Conservation (phyloP, 2,113 vertebrate genomes). For the zebrafish (Danio rerio) region GRCz12tu NC_133196.1:31211501-31212000, state of each 20-base stretch:
- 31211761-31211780: conserved; percentile 4
- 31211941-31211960: too few relatives aligned
- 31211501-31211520: conserved; percentile 34
- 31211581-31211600: conserved; percentile 4
- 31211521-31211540: conserved; percentile 33
- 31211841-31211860: too few relatives aligned
- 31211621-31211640: conserved; percentile 19
- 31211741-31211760: conserved; percentile 13
- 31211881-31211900: too few relatives aligned
- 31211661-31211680: background rate
- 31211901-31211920: too few relatives aligned
- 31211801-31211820: background rate
- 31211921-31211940: too few relatives aligned
- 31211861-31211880: too few relatives aligned
- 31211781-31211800: background rate
- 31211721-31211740: conserved; percentile 14
- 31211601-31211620: conserved; percentile 23
- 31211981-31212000: too few relatives aligned
- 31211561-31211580: conserved; percentile 30
- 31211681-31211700: background rate
- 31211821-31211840: background rate
- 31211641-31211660: background rate
- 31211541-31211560: conserved; percentile 43
- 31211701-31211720: conserved; percentile 36
- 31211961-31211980: too few relatives aligned